phyloP scores from a whole-genome alignment of 2,797 vertebrate species.

The Gambusia yucatana region DNA sequence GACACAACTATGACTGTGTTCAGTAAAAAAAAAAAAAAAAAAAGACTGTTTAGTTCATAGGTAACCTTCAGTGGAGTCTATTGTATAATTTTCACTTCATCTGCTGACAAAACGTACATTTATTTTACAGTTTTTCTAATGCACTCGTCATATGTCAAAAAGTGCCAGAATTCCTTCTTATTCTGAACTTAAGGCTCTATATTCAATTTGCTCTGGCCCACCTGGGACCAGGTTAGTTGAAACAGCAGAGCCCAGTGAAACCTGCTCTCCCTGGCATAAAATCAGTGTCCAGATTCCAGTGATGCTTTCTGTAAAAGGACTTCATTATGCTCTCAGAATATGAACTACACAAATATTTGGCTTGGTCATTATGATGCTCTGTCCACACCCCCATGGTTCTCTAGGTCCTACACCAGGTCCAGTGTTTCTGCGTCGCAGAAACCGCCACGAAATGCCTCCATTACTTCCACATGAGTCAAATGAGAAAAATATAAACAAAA shows the following conservation, averaged over 20 bases:
- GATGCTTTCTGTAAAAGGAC: conserved; percentile 79
- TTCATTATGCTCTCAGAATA: conserved; percentile 82
- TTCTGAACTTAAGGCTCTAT: conserved; percentile 61
- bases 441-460: conserved; percentile 34
- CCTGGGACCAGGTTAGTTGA: conserved; percentile 71
- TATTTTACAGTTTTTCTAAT: conserved; percentile 48
- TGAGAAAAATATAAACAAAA: conserved; percentile 18
- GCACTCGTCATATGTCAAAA: conserved; percentile 59
- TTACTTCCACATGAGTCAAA: conserved; percentile 36
- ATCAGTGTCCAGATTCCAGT: conserved; percentile 78
- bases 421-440: conserved; percentile 68
- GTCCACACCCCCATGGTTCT: conserved; percentile 65
- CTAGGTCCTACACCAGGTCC: conserved; percentile 64
- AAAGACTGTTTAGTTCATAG: conserved; percentile 19
- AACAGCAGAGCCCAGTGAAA: conserved; percentile 74
- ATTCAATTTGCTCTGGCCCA: conserved; percentile 66
- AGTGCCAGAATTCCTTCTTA: conserved; percentile 67
- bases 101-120: conserved; percentile 43
- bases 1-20: conserved; percentile 29
- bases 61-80: conserved; percentile 30
- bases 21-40: conserved; percentile 33
- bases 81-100: conserved; percentile 34
- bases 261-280: conserved; percentile 75
- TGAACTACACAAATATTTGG: conserved; percentile 81
- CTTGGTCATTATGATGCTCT: conserved; percentile 82